These are phyloP conservation scores for Cirrhinus molitorella DNA, from an alignment of 2,797 vertebrate genomes.

Conservation along the genomic window DNA sequence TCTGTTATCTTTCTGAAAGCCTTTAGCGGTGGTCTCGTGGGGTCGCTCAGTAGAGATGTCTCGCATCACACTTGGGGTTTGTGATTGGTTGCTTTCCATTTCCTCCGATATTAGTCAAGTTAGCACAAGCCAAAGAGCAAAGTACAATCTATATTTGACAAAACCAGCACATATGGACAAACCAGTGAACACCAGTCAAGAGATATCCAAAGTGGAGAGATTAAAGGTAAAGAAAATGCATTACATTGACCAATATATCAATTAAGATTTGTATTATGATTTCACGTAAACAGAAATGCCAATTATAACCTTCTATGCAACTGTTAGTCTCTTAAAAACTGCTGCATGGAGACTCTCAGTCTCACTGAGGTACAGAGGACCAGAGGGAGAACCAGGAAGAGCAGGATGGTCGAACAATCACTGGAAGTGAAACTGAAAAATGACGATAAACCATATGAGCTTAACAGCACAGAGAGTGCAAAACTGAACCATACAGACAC, in stretches of 20 bases:
- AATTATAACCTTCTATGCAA: neutral
- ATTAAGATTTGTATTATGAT: neutral
- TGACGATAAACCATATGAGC: conserved; percentile 1
- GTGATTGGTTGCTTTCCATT: conserved; percentile 76
- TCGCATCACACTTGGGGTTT: conserved; percentile 68
- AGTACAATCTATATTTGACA: conserved; percentile 75
- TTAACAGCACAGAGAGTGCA: conserved; percentile 10
- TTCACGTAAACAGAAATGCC: neutral
- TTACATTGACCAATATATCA: neutral
- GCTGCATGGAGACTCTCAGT: conserved; percentile 73
- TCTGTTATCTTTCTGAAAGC: conserved; percentile 71
- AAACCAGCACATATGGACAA: conserved; percentile 41
- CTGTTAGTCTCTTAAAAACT: conserved; percentile 69
- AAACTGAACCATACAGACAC: conserved; percentile 29
- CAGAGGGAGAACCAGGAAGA: conserved; percentile 45
- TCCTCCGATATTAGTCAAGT: conserved; percentile 16
- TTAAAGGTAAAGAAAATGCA: conserved; percentile 52
- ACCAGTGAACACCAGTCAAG: conserved; percentile 39
- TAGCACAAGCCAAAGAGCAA: conserved; percentile 39
- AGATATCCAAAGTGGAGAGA: conserved; percentile 52
- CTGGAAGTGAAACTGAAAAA: neutral
- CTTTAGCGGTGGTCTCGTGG: conserved; percentile 82
- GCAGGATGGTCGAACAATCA: conserved; percentile 48
- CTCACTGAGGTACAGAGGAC: conserved; percentile 21
- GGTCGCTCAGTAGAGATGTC: conserved; percentile 83